Evolutionary conservation across 2,113 vertebrate species (phyloP).

Genomic region (Oceanodroma tethys): DNA sequence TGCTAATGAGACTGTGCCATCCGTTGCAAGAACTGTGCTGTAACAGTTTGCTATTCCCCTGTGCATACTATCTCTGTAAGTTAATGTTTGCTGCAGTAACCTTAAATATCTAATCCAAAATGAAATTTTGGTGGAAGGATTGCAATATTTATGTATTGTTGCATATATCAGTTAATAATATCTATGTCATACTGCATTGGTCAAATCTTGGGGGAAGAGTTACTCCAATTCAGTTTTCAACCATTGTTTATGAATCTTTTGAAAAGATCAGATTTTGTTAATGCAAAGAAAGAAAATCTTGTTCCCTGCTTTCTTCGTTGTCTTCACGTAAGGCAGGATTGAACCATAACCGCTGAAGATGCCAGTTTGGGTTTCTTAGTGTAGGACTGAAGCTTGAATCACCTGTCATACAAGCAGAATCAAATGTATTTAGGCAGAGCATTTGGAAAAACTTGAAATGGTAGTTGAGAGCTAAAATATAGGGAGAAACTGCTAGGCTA

Average conservation of each 20-base stretch:
- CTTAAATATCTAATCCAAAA: neutral
- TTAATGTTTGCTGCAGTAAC: neutral
- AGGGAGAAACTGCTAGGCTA: neutral
- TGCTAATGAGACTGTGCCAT: neutral
- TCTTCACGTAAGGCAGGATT: neutral
- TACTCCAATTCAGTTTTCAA: neutral
- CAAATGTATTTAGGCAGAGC: neutral
- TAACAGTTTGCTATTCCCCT: neutral
- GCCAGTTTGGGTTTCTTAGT: neutral
- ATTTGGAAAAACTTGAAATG: neutral
- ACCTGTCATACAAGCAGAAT: neutral
- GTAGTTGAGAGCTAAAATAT: neutral
- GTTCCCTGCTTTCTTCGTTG: neutral
- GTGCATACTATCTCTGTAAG: neutral
- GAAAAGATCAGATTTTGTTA: neutral
- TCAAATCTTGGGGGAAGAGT: neutral
- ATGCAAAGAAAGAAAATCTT: neutral
- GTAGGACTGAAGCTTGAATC: neutral
- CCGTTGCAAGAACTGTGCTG: neutral
- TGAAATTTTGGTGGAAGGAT: neutral
- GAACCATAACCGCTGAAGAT: neutral
- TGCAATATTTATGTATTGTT: neutral
- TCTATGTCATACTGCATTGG: neutral
- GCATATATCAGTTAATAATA: neutral
- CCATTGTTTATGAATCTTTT: neutral